A percentile compares a stretch with the other conserved stretches of the same genome.
Evolutionary conservation across 2,797 vertebrate genomes (phyloP).

Genomic region (Platalea minor): DNA sequence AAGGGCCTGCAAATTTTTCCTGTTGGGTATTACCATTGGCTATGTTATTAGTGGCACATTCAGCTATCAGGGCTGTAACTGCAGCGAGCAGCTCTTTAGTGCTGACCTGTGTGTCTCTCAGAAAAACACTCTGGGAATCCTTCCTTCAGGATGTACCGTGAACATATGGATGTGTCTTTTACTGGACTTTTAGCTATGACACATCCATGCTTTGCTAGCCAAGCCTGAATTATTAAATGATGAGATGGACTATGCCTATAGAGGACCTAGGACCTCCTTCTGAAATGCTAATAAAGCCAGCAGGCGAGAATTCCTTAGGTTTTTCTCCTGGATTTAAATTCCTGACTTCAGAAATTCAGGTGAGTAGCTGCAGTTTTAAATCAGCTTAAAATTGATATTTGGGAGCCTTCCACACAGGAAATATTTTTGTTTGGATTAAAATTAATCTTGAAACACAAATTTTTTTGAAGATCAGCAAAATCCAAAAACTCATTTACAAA

Average conservation of each 20-base stretch:
- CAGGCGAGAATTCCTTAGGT: conserved; percentile 48
- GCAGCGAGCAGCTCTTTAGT: neutral
- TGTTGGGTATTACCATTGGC: neutral
- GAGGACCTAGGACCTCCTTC: conserved; percentile 39
- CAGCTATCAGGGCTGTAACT: neutral
- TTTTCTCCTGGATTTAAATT: conserved; percentile 44
- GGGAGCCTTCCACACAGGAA: neutral
- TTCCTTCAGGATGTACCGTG: neutral
- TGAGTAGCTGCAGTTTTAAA: neutral
- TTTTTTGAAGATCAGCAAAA: neutral
- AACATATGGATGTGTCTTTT: conserved; percentile 9
- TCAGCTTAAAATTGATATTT: neutral
- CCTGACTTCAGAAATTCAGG: conserved; percentile 10
- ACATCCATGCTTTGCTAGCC: conserved; percentile 16
- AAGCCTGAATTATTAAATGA: conserved; percentile 49
- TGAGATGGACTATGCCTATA: neutral
- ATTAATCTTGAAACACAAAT: neutral
- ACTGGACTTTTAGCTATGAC: conserved; percentile 9
- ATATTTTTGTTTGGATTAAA: neutral
- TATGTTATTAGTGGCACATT: neutral
- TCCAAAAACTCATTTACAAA: neutral
- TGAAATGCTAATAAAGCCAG: conserved; percentile 54
- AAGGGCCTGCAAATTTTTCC: neutral
- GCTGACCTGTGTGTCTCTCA: neutral
- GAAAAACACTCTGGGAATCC: neutral